Percentiles rank a stretch among this genome's conserved stretches.
phyloP scores from a whole-genome alignment of 1,140 invertebrate species.

The Ips nitidus region DNA sequence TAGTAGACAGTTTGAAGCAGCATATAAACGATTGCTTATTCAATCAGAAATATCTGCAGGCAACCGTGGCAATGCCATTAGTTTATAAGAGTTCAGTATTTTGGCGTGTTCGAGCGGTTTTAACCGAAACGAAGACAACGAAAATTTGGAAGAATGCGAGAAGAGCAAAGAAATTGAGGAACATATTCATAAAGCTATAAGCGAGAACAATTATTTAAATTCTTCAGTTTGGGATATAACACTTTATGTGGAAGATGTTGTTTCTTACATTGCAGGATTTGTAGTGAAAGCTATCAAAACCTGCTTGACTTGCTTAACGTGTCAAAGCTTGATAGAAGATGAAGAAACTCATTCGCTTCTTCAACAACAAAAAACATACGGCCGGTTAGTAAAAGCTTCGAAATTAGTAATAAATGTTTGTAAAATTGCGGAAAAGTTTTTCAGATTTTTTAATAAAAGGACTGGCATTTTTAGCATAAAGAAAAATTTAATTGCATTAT shows the following conservation, averaged over 20 bases:
- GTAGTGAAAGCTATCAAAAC: conserved; percentile 30
- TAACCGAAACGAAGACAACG: conserved; percentile 5
- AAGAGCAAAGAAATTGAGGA: conserved; percentile 13
- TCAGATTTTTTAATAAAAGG: conserved; percentile 14
- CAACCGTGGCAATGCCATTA: conserved; percentile 20
- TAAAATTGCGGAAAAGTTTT: conserved; percentile 9
- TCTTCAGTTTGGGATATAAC: conserved; percentile 23
- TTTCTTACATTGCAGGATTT: conserved; percentile 34
- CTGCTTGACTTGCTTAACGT: conserved; percentile 20
- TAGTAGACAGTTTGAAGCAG: conserved; percentile 43
- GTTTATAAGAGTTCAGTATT: conserved; percentile 20
- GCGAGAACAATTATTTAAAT: conserved; percentile 18
- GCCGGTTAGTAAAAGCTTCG: conserved; percentile 22
- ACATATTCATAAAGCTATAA: conserved; percentile 17
- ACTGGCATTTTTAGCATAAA: conserved; percentile 7
- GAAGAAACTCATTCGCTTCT: conserved; percentile 1
- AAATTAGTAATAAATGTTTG: conserved; percentile 6
- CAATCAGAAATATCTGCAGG: conserved; percentile 23
- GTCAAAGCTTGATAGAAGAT: conserved; percentile 8
- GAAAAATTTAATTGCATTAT: too few relatives aligned
- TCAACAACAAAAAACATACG: conserved; percentile 12
- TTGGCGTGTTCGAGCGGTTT: conserved; percentile 14
- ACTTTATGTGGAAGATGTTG: conserved; percentile 28
- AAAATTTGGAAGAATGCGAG: conserved; percentile 6
- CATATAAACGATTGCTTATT: conserved; percentile 36